Conservation (phyloP, 1,140 invertebrate genomes). For the Meloidogyne hapla region DNA sequence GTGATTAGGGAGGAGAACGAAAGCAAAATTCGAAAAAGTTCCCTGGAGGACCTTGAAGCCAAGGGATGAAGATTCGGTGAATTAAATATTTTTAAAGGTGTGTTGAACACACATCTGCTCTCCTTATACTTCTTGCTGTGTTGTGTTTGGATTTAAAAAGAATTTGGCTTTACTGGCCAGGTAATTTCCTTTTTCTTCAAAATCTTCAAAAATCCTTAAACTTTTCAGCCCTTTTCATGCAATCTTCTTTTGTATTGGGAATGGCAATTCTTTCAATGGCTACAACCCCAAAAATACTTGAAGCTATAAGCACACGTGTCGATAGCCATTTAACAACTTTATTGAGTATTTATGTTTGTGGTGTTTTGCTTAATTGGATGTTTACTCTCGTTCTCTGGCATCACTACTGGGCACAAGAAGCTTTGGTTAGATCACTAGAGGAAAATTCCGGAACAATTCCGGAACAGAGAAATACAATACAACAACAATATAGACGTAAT, state of each 20-base stretch:
- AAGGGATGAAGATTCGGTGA: no score
- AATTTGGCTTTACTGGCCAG: slow-evolving; percentile 58
- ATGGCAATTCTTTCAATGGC: slow-evolving; percentile 56
- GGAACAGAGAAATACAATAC: background rate
- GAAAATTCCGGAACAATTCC: background rate
- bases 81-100: slow-evolving; percentile 45
- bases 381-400: slow-evolving; percentile 59
- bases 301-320: slow-evolving; percentile 39
- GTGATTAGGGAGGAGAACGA: no score
- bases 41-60: no score
- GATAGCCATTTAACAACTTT: slow-evolving; percentile 40
- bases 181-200: slow-evolving; percentile 23
- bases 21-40: no score
- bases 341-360: slow-evolving; percentile 48
- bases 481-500: background rate
- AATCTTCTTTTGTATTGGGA: slow-evolving; percentile 56
- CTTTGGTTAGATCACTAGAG: background rate
- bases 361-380: slow-evolving; percentile 55
- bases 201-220: background rate
- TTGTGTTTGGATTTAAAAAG: slow-evolving; percentile 39
- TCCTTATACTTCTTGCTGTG: slow-evolving; percentile 41
- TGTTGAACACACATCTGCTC: slow-evolving; percentile 48
- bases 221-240: slow-evolving; percentile 54
- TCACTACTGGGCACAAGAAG: slow-evolving; percentile 55
- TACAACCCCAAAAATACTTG: slow-evolving; percentile 56